Conservation (phyloP, 2,797 vertebrate genomes). For the Lagodon rhomboides region DNA sequence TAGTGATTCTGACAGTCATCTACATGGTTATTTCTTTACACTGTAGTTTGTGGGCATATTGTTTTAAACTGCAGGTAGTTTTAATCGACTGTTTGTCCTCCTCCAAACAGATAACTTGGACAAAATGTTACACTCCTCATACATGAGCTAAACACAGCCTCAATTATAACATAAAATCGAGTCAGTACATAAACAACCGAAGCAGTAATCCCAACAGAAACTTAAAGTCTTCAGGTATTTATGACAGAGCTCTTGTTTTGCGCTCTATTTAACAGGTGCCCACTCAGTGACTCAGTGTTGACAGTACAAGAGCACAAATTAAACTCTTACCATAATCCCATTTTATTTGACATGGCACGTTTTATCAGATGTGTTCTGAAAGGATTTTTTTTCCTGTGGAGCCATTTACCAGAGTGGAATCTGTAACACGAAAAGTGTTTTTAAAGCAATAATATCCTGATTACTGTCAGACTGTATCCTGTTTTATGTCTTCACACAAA, state of each 20-base stretch:
- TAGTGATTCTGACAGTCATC: not conserved
- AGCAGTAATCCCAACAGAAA: not conserved
- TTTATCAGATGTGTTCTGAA: not conserved
- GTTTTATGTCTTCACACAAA: not conserved
- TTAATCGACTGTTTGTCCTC: not conserved
- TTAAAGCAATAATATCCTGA: not conserved
- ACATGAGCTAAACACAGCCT: not conserved
- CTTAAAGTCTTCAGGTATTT: not conserved
- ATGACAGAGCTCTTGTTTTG: conserved; percentile 1
- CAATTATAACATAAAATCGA: not conserved
- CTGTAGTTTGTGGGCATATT: not conserved
- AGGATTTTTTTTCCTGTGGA: not conserved
- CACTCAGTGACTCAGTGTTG: conserved; percentile 1
- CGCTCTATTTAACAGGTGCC: conserved; percentile 1
- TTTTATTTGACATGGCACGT: not conserved
- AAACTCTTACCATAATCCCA: not conserved
- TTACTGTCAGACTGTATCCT: not conserved
- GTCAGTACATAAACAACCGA: not conserved
- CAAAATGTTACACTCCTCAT: not conserved
- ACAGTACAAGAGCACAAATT: not conserved
- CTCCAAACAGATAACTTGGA: not conserved
- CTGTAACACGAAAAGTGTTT: not conserved
- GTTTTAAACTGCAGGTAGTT: not conserved
- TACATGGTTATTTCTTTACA: not conserved
- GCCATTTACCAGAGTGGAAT: not conserved